These are phyloP conservation scores for Cenopis cana DNA, from an alignment of 2,888 invertebrate genomes.

Conservation along the genomic window DNA sequence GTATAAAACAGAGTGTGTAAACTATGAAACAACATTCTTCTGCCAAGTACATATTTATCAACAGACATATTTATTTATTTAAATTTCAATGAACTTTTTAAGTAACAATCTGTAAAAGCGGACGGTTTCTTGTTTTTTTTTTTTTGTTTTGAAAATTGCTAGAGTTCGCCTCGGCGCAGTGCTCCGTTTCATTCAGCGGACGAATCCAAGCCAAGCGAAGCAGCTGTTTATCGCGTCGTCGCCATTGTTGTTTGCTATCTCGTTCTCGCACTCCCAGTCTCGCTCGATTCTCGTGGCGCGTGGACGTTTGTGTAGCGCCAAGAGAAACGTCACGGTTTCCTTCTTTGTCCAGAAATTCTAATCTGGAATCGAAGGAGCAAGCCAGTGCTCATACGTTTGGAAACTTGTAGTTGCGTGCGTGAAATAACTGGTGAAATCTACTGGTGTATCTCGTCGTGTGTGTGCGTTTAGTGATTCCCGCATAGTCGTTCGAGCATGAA, in stretches of 20 bases:
- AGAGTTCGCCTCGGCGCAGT: constrained; percentile 47
- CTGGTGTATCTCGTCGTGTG: constrained; percentile 63
- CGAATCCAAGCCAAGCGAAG: constrained; percentile 55
- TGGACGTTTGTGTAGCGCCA: constrained; percentile 61
- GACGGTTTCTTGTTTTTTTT: neutral
- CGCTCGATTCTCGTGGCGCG: constrained; percentile 77
- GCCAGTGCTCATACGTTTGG: constrained; percentile 29
- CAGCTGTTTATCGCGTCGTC: constrained; percentile 78
- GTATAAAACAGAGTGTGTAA: too few species aligned
- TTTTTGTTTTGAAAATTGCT: neutral
- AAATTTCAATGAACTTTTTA: neutral
- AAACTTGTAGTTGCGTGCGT: constrained; percentile 45
- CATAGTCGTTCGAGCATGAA: constrained; percentile 82
- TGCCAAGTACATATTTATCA: too few species aligned
- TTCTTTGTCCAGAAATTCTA: constrained; percentile 78
- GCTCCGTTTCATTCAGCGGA: constrained; percentile 45
- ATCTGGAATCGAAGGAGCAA: constrained; percentile 53
- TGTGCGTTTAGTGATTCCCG: constrained; percentile 76
- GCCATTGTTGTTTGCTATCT: constrained; percentile 75
- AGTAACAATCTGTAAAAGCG: neutral
- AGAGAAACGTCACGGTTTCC: constrained; percentile 70
- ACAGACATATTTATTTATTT: too few species aligned
- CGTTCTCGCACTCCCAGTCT: constrained; percentile 72
- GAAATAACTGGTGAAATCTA: constrained; percentile 62
- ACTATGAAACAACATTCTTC: too few species aligned